phyloP scores from a whole-genome alignment of 2,113 vertebrate genomes.

The Oenanthe oenanthe region DNA sequence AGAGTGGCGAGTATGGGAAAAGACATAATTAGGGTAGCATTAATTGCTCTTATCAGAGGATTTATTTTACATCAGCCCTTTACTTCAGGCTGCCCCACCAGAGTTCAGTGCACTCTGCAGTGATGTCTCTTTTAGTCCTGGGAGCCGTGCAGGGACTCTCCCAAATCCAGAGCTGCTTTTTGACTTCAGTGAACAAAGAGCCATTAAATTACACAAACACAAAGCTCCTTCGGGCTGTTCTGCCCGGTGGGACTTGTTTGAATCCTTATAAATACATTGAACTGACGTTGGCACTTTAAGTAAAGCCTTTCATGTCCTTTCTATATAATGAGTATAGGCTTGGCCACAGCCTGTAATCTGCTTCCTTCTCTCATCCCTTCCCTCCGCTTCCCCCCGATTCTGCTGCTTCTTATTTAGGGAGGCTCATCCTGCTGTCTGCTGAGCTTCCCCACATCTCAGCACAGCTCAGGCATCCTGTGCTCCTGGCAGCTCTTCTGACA shows the following conservation, averaged over 20 bases:
- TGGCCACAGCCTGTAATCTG: neutral
- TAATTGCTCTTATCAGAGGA: constrained; percentile 61
- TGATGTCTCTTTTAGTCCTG: neutral
- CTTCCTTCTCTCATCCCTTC: constrained; percentile 12
- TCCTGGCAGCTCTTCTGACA: neutral
- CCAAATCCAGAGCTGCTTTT: neutral
- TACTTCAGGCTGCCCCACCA: neutral
- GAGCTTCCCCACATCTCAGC: neutral
- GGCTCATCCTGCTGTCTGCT: neutral
- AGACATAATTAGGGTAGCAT: constrained; percentile 70
- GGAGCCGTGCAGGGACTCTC: neutral
- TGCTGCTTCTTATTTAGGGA: neutral
- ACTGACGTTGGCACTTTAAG: constrained; percentile 17
- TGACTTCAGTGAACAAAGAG: constrained; percentile 4
- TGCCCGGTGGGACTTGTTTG: neutral
- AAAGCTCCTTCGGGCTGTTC: neutral
- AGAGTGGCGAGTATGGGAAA: constrained; percentile 20
- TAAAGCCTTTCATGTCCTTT: constrained; percentile 57
- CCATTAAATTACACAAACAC: neutral
- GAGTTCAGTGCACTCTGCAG: neutral
- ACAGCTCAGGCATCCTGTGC: neutral
- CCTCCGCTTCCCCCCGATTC: neutral
- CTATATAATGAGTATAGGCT: neutral
- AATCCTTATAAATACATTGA: constrained; percentile 14
- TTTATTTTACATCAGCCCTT: constrained; percentile 10